Evolutionary conservation across 2,797 vertebrate species (phyloP).

Genomic region (Poeciliopsis turneri): DNA sequence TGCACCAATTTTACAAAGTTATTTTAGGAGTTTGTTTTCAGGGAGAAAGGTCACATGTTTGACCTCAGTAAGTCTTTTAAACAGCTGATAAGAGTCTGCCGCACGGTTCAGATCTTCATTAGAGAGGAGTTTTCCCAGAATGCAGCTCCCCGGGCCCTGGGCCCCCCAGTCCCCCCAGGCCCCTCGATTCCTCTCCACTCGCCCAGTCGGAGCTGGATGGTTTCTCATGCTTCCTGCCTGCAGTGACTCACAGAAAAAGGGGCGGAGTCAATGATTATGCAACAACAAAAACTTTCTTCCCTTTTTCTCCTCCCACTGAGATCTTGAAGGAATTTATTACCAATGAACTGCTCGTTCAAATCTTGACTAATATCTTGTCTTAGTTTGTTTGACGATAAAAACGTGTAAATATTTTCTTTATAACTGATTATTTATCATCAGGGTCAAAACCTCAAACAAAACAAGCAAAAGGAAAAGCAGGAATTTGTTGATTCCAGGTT

Average conservation of each 20-base stretch:
- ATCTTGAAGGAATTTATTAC: background rate
- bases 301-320: background rate
- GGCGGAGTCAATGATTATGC: background rate
- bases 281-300: background rate
- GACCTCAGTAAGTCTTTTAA: background rate
- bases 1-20: background rate
- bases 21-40: background rate
- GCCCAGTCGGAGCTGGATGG: background rate
- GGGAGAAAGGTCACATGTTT: background rate
- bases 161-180: too few relatives aligned
- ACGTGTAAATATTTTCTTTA: background rate
- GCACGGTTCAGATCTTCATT: background rate
- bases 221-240: background rate
- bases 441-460: background rate
- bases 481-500: background rate
- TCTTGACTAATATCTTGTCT: background rate
- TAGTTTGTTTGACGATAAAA: background rate
- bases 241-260: conserved; percentile 5
- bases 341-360: background rate
- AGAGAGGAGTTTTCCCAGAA: background rate
- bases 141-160: accelerated
- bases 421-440: background rate
- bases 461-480: background rate
- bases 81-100: background rate
- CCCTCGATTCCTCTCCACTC: background rate